Evolutionary conservation across 2,113 vertebrate genomes (phyloP), one percentile per base, ranked within the genome.

Genomic region (Lipotes vexillifer): DNA sequence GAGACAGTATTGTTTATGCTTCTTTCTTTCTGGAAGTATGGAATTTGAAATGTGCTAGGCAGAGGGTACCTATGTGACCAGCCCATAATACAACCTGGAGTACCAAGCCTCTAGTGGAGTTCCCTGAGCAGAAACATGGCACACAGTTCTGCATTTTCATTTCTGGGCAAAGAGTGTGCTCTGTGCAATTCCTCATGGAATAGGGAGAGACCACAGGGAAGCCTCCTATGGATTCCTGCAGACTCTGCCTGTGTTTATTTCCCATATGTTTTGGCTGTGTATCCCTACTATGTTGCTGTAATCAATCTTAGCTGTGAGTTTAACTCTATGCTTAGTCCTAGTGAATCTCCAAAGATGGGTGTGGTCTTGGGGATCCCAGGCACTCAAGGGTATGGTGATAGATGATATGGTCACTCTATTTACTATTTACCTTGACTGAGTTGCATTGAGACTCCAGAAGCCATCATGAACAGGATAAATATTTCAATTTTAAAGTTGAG

Each of bases 211-310:
- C 6, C 20, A 29, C 0, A 27, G 36, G 20, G 36, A 49, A 20
- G 18, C 17, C 10, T 41, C 33, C 0, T 1, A 1, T 2, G 20
- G 44, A 13, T 44, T 36, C 49, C 4, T 38, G 25, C 18, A 38
- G 4, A 6, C 11, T 36, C 17, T 8, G 12, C 1, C 15, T 25
- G 15, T 8, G 10, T 15, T 31, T 11, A 2, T 25, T 46, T n/a
- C 31, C 29, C 6, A 20, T 2, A 0, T 1, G 4, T 10, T 68
- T 2, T 0, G 13, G 71, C 8, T 36, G 1, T 31, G 6, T 36
- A 36, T 13, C 27, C 15, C 75, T 14, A 6, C 46, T 20, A 0
- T 5, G 5, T 29, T 14, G 1, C 44, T 36, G 4, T 6, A 31
- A 14, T 44, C 33, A 72, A 59, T 15, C 21, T 13, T 25, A 59